phyloP scores from a whole-genome alignment of 1,140 invertebrate species.

The Drosophila prosaltans region DNA sequence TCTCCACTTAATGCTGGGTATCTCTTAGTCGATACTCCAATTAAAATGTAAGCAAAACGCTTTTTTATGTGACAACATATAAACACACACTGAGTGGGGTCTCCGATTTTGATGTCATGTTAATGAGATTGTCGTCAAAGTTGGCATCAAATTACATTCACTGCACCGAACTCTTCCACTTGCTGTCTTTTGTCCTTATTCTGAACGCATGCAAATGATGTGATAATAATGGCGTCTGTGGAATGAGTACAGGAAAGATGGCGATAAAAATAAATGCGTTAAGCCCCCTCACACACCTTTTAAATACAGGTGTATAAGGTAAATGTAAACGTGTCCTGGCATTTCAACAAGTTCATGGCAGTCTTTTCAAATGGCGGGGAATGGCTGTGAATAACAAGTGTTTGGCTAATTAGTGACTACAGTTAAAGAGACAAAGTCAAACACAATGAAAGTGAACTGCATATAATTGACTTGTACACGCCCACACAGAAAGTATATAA shows the following conservation, averaged over 20 bases:
- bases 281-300: constrained; percentile 31
- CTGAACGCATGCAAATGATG: constrained; percentile 69
- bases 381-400: constrained; percentile 54
- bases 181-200: constrained; percentile 45
- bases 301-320: constrained; percentile 59
- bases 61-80: constrained; percentile 24
- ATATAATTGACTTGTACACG: constrained; percentile 66
- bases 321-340: constrained; percentile 54
- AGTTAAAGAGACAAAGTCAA: constrained; percentile 37
- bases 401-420: constrained; percentile 64
- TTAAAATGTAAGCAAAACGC: background rate
- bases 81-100: constrained; percentile 19
- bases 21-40: background rate
- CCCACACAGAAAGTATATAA: constrained; percentile 29
- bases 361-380: background rate
- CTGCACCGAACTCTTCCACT: constrained; percentile 33
- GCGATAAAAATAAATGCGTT: constrained; percentile 52
- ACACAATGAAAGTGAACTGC: constrained; percentile 52
- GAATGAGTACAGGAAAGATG: background rate
- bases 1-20: background rate
- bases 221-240: constrained; percentile 50
- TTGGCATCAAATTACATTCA: constrained; percentile 71
- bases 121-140: constrained; percentile 78
- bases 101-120: constrained; percentile 62
- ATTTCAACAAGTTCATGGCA: constrained; percentile 51